Conservation (phyloP, 2,888 invertebrate genomes). For the Oeneis ivallda region DNA sequence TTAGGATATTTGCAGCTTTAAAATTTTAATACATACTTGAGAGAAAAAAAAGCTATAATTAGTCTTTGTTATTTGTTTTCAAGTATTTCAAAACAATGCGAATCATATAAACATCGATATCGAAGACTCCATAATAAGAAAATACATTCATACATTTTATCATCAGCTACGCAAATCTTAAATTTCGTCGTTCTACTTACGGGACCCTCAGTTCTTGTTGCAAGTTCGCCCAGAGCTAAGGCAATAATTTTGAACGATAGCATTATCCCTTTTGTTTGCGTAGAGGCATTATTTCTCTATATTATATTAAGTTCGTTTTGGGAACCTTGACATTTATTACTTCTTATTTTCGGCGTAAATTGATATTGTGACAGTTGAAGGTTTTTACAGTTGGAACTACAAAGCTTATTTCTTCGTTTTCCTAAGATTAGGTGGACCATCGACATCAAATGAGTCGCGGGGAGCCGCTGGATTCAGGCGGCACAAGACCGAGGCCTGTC, state of each 20-base stretch:
- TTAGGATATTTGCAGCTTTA: too few relatives aligned
- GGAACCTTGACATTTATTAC: conserved; percentile 37
- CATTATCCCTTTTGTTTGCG: conserved; percentile 35
- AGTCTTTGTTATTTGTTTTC: too few relatives aligned
- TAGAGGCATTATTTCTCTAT: conserved; percentile 31
- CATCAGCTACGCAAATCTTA: not conserved
- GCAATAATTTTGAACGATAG: conserved; percentile 24
- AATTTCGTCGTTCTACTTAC: not conserved
- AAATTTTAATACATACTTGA: too few relatives aligned
- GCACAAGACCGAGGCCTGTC: too few relatives aligned
- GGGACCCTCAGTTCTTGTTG: conserved; percentile 2
- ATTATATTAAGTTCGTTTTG: conserved; percentile 29
- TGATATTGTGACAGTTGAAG: conserved; percentile 16
- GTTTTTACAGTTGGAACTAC: not conserved
- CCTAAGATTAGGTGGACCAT: too few relatives aligned
- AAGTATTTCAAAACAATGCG: too few relatives aligned
- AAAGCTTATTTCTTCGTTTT: not conserved
- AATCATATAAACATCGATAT: too few relatives aligned
- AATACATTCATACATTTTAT: too few relatives aligned
- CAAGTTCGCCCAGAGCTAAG: not conserved
- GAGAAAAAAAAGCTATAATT: too few relatives aligned
- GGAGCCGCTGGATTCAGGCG: too few relatives aligned
- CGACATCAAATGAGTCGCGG: too few relatives aligned
- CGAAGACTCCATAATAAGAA: too few relatives aligned
- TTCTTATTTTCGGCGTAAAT: conserved; percentile 32